Conservation (phyloP, 2,888 invertebrate species). For the Drosophila prostipennis region DNA sequence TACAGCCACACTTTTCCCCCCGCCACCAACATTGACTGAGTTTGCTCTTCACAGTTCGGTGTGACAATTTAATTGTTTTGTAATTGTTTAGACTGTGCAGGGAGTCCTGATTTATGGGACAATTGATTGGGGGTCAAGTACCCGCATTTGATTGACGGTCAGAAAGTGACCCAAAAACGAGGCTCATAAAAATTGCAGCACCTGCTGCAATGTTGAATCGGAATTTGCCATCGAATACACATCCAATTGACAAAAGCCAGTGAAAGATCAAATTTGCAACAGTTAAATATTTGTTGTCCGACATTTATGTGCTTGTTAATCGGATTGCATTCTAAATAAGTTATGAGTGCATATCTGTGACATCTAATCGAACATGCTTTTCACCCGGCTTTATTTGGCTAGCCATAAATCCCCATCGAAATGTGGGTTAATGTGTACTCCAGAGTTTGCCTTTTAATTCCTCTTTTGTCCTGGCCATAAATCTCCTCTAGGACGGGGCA, state of each 20-base stretch:
- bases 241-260: conserved; percentile 4
- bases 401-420: conserved; percentile 36
- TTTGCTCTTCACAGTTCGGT: conserved; percentile 48
- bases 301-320: conserved; percentile 11
- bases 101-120: conserved; percentile 58
- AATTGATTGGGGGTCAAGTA: conserved; percentile 54
- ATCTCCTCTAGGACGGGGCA: conserved; percentile 8
- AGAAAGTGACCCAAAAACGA: conserved; percentile 37
- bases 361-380: conserved; percentile 5
- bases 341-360: conserved; percentile 14
- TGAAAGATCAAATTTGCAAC: conserved; percentile 14
- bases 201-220: conserved; percentile 16
- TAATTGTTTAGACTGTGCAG: conserved; percentile 65
- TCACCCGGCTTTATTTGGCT: conserved; percentile 14
- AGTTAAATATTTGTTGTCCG: conserved; percentile 5
- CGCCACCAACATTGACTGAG: conserved; percentile 18
- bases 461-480: conserved; percentile 28
- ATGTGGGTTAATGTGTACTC: conserved; percentile 41
- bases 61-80: conserved; percentile 79
- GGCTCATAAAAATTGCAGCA: conserved; percentile 19
- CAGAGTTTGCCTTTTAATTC: conserved; percentile 7
- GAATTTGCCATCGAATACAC: conserved; percentile 10
- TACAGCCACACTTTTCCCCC: conserved; percentile 7
- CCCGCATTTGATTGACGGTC: conserved; percentile 7
- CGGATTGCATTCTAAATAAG: conserved; percentile 26